Percentiles rank a stretch among this genome's conserved stretches.
phyloP scores from a whole-genome alignment of 2,888 invertebrate genomes.

The Tetramorium bicarinatum region DNA sequence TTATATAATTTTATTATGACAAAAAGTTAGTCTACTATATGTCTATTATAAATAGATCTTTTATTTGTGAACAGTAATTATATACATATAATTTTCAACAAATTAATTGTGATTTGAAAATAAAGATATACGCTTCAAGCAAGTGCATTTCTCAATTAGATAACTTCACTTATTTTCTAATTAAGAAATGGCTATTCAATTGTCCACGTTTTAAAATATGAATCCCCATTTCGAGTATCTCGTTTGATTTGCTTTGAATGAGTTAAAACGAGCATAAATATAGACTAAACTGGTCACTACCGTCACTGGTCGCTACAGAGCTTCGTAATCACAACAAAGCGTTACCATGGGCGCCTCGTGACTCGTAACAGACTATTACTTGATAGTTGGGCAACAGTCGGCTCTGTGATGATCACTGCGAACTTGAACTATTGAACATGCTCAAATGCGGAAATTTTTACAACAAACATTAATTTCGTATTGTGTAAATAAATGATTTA shows the following conservation, averaged over 20 bases:
- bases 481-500: not conserved
- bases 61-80: not conserved
- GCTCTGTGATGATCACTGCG: too few species aligned
- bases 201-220: not conserved
- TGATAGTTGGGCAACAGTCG: not conserved
- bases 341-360: conserved; percentile 63
- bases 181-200: not conserved
- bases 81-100: not conserved
- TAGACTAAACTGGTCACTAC: not conserved
- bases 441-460: not conserved
- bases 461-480: not conserved
- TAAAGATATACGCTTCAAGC: not conserved
- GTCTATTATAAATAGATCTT: too few species aligned
- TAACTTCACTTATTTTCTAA: not conserved
- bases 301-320: not conserved
- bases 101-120: not conserved
- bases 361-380: too few species aligned
- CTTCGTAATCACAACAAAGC: conserved; percentile 66
- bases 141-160: not conserved
- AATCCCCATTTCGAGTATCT: not conserved
- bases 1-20: not conserved
- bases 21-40: too few species aligned
- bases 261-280: not conserved
- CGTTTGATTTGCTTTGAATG: not conserved
- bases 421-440: not conserved